Conservation (phyloP, 2,113 vertebrate genomes). For the Seriola rivoliana region DNA sequence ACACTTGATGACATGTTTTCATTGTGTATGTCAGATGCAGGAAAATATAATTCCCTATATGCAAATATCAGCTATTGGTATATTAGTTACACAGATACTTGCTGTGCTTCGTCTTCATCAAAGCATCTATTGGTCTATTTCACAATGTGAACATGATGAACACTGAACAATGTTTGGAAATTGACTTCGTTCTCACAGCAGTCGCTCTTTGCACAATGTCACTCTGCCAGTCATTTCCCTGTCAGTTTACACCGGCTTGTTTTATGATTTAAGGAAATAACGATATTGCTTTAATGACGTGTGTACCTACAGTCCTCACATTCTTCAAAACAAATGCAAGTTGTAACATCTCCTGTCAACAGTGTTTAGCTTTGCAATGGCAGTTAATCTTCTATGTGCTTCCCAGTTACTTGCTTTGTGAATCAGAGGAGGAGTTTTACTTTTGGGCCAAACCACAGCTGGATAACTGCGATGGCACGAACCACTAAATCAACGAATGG, state of each 20-base stretch:
- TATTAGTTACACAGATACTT: neutral
- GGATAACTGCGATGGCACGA: slow-evolving; percentile 53
- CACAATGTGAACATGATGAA: slow-evolving; percentile 17
- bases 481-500: slow-evolving; percentile 61
- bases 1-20: neutral
- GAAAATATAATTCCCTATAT: neutral
- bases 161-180: slow-evolving; percentile 43
- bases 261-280: slow-evolving; percentile 64
- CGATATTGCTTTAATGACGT: slow-evolving; percentile 41
- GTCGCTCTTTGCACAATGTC: slow-evolving; percentile 4
- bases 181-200: slow-evolving; percentile 32
- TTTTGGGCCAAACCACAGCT: slow-evolving; percentile 64
- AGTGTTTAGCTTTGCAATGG: slow-evolving; percentile 41
- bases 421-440: slow-evolving; percentile 60
- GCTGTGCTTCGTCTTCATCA: neutral
- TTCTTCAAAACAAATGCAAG: slow-evolving; percentile 69
- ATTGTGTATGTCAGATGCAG: neutral
- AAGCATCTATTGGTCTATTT: slow-evolving; percentile 31
- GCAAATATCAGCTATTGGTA: neutral
- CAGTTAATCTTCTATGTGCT: slow-evolving; percentile 60
- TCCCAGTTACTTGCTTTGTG: slow-evolving; percentile 66
- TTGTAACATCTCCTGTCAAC: slow-evolving; percentile 61
- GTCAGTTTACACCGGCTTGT: slow-evolving; percentile 35
- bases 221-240: slow-evolving; percentile 48
- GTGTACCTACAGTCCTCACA: slow-evolving; percentile 39